Evolutionary conservation across 2,797 vertebrate genomes (phyloP).

Genomic region (Molossus alvarezi): DNA sequence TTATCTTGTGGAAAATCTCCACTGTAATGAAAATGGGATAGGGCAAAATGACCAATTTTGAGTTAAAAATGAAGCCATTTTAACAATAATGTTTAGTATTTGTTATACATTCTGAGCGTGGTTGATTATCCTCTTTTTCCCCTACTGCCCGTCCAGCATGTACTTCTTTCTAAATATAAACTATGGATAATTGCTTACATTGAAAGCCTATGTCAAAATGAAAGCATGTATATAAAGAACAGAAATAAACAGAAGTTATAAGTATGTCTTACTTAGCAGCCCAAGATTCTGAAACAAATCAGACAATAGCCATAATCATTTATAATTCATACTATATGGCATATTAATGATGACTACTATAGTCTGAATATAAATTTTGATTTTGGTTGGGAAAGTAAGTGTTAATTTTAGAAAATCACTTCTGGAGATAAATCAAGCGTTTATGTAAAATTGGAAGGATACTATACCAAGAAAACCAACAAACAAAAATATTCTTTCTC

Average conservation of each 20-base stretch:
- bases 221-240: conserved; percentile 53
- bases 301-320: background rate
- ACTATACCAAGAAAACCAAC: background rate
- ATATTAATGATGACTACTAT: background rate
- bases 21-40: conserved; percentile 72
- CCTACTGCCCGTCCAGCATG: background rate
- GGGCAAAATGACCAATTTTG: conserved; percentile 68
- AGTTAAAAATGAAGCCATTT: conserved; percentile 54
- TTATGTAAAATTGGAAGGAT: background rate
- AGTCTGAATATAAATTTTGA: background rate
- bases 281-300: conserved; percentile 62
- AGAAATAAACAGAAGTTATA: conserved; percentile 64
- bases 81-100: conserved; percentile 60
- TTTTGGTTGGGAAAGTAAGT: conserved; percentile 1
- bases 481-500: background rate
- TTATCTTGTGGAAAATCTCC: conserved; percentile 63
- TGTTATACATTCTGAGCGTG: conserved; percentile 13
- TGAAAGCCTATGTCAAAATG: conserved; percentile 61
- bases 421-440: background rate
- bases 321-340: background rate
- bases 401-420: conserved; percentile 25
- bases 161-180: conserved; percentile 55
- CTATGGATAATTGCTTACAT: conserved; percentile 33
- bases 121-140: background rate
- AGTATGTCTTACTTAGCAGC: conserved; percentile 32